phyloP scores from a whole-genome alignment of 1,140 invertebrate species.

The Antheraea pernyi region DNA sequence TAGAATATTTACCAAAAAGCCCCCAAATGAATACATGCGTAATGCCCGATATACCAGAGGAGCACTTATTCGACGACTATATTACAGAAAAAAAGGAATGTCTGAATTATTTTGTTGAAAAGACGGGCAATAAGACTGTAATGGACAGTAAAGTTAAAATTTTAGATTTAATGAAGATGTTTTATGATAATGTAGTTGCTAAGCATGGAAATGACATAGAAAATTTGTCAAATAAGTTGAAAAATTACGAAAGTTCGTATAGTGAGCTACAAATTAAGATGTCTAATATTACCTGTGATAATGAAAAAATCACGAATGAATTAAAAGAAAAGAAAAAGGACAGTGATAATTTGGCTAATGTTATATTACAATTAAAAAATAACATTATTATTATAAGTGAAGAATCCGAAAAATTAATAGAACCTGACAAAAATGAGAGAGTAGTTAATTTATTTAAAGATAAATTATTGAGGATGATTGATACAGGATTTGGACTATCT shows the following conservation, averaged over 20 bases:
- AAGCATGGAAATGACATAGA: conserved; percentile 60
- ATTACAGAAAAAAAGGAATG: conserved; percentile 55
- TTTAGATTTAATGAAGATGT: conserved; percentile 62
- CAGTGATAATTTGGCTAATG: conserved; percentile 30
- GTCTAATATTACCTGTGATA: conserved; percentile 29
- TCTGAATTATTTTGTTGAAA: conserved; percentile 54
- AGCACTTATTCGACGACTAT: conserved; percentile 38
- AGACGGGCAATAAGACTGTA: conserved; percentile 40
- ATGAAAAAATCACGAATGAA: conserved; percentile 33
- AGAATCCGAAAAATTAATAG: conserved; percentile 13
- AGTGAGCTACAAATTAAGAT: conserved; percentile 39
- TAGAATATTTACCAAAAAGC: conserved; percentile 29
- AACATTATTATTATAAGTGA: conserved; percentile 27
- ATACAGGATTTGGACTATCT: conserved; percentile 45
- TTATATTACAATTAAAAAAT: conserved; percentile 29
- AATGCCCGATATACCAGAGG: conserved; percentile 42
- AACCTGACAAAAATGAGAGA: conserved; percentile 23
- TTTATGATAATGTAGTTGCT: conserved; percentile 47
- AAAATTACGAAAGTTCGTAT: conserved; percentile 53
- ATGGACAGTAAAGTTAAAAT: conserved; percentile 49
- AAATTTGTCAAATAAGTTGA: conserved; percentile 59
- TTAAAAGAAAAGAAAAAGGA: conserved; percentile 38
- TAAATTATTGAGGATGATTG: conserved; percentile 46
- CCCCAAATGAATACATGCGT: conserved; percentile 27
- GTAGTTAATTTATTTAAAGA: conserved; percentile 44